These are phyloP conservation scores for Drosophila pectinifera DNA, from an alignment of 1,140 invertebrate species.

Conservation along the genomic window DNA sequence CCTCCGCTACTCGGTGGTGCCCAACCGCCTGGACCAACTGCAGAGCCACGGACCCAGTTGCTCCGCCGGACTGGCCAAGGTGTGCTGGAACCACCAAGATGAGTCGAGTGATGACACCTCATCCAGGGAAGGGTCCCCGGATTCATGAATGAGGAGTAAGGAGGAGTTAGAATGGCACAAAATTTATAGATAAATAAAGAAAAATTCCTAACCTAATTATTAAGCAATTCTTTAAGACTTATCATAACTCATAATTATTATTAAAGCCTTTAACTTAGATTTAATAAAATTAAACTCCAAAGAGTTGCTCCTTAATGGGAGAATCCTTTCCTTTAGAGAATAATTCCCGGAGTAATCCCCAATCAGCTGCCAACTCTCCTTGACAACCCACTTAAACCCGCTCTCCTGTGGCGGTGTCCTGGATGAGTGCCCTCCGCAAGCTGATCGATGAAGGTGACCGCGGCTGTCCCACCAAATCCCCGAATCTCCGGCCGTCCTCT, in stretches of 20 bases:
- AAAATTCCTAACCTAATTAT: too few relatives aligned
- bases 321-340: not conserved
- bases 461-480: conserved; percentile 15
- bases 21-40: conserved; percentile 23
- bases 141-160: too few relatives aligned
- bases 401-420: too few relatives aligned
- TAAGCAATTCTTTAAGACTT: too few relatives aligned
- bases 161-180: conserved; percentile 2
- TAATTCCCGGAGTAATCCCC: not conserved
- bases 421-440: not conserved
- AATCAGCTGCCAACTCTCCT: not conserved
- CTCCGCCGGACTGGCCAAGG: not conserved
- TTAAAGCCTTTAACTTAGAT: not conserved
- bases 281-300: not conserved
- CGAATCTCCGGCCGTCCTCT: conserved; percentile 7
- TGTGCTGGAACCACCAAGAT: too few relatives aligned
- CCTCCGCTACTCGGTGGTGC: conserved; percentile 56
- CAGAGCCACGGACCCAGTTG: not conserved
- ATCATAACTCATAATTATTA: too few relatives aligned
- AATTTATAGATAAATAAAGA: not conserved
- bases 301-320: not conserved
- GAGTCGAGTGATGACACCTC: not conserved
- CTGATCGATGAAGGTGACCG: conserved; percentile 10
- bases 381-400: conserved; percentile 3
- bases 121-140: too few relatives aligned